Evolutionary conservation across 2,888 invertebrate genomes (phyloP).

Genomic region (Polia nebulosa): DNA sequence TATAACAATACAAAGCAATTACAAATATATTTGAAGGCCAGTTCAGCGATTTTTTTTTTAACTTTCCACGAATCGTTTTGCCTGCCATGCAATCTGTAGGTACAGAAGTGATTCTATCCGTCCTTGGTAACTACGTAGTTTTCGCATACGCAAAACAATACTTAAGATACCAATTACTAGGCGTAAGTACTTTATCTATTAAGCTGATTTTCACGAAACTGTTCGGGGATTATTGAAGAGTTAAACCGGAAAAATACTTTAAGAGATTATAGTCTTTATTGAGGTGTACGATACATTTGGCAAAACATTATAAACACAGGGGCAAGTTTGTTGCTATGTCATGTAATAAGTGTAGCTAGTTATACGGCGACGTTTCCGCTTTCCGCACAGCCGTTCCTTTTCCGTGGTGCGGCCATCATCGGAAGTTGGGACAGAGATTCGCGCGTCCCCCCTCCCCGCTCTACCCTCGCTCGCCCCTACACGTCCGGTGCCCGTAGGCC

Average conservation of each 20-base stretch:
- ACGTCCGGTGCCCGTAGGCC: constrained; percentile 84
- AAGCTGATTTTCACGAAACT: constrained; percentile 36
- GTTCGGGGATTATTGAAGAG: constrained; percentile 21
- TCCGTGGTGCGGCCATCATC: constrained; percentile 78
- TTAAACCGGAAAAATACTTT: constrained; percentile 17
- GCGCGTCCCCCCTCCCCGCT: constrained; percentile 73
- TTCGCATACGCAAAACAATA: neutral
- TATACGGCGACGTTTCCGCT: constrained; percentile 57
- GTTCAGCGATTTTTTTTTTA: constrained; percentile 41
- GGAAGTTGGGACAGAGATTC: constrained; percentile 85
- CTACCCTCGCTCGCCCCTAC: constrained; percentile 72
- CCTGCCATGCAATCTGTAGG: constrained; percentile 26
- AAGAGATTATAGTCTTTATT: constrained; percentile 14
- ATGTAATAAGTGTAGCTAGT: constrained; percentile 26
- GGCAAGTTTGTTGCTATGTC: constrained; percentile 32
- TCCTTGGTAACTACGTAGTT: constrained; percentile 12
- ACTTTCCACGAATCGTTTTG: constrained; percentile 36
- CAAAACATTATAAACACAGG: constrained; percentile 1
- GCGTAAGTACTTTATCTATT: constrained; percentile 39
- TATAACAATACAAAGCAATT: constrained; percentile 57
- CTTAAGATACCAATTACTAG: constrained; percentile 23
- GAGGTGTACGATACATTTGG: constrained; percentile 22
- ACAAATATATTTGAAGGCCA: constrained; percentile 48
- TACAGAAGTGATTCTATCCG: constrained; percentile 1
- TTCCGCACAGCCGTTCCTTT: constrained; percentile 75